phyloP scores from a whole-genome alignment of 2,113 vertebrate genomes.

The Noturus placidus region DNA sequence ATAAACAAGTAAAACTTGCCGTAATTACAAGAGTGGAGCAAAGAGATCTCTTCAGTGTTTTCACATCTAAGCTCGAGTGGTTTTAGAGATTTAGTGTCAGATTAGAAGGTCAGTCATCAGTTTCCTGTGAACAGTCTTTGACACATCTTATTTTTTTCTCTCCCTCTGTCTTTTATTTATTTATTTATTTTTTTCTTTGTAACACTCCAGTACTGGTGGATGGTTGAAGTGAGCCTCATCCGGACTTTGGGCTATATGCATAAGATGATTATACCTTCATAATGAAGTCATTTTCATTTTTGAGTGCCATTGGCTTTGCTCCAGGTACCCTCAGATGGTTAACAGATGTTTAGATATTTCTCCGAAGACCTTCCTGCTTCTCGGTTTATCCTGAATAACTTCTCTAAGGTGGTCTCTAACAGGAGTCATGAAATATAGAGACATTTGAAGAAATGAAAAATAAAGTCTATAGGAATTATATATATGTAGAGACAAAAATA shows the following conservation, averaged over 20 bases:
- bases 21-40: not conserved
- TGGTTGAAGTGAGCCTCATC: not conserved
- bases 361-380: constrained; percentile 63
- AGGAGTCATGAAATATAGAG: not conserved
- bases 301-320: constrained; percentile 64
- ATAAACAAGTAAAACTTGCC: constrained; percentile 41
- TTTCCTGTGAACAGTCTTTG: constrained; percentile 28
- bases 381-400: constrained; percentile 52
- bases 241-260: constrained; percentile 7
- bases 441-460: not conserved
- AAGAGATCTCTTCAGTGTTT: not conserved
- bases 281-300: constrained; percentile 73
- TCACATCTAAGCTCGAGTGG: constrained; percentile 12
- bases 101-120: constrained; percentile 25
- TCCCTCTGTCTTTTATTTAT: not conserved
- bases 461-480: not conserved
- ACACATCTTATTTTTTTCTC: not conserved
- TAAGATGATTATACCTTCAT: constrained; percentile 61
- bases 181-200: not conserved
- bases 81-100: constrained; percentile 37
- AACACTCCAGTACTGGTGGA: not conserved
- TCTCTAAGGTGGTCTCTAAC: constrained; percentile 29
- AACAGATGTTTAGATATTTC: constrained; percentile 72
- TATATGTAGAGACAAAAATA: not conserved
- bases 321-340: constrained; percentile 71